phyloP scores from a whole-genome alignment of 2,888 invertebrate species.

The Acrocera orbiculus region DNA sequence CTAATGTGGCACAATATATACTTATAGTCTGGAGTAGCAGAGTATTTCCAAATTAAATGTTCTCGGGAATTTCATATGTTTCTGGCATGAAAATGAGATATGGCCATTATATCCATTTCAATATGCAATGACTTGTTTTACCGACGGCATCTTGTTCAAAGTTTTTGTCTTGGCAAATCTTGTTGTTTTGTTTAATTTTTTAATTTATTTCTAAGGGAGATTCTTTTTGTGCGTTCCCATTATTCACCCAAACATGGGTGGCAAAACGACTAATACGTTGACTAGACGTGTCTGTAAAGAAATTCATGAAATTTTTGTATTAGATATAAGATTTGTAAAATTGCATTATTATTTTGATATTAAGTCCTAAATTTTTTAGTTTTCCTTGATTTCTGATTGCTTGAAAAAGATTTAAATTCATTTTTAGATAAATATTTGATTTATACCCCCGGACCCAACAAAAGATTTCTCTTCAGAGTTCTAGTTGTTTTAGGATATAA shows the following conservation, averaged over 20 bases:
- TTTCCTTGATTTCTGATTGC: no score
- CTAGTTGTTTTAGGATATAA: no score
- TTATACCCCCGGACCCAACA: background rate
- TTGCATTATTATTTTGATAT: no score
- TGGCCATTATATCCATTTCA: no score
- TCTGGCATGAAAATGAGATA: slow-evolving; percentile 4
- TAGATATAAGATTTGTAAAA: no score
- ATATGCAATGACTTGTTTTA: no score
- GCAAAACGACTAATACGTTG: slow-evolving; percentile 9
- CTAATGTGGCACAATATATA: no score
- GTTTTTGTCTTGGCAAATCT: background rate
- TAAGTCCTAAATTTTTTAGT: no score
- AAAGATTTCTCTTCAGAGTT: no score
- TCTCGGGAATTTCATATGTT: background rate
- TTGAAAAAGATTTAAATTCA: background rate
- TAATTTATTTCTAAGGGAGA: slow-evolving; percentile 2
- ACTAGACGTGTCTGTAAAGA: slow-evolving; percentile 9
- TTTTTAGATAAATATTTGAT: background rate
- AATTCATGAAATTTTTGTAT: slow-evolving; percentile 6
- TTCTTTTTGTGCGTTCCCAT: slow-evolving; percentile 4
- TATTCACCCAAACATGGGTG: slow-evolving; percentile 8
- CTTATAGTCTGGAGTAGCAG: no score
- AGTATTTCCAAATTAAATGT: slow-evolving; percentile 4
- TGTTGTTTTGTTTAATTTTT: background rate
- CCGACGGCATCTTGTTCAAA: no score